Base-by-base conservation (phyloP, 2,888 invertebrate genomes). In the Lithophane ornitopus region DNA sequence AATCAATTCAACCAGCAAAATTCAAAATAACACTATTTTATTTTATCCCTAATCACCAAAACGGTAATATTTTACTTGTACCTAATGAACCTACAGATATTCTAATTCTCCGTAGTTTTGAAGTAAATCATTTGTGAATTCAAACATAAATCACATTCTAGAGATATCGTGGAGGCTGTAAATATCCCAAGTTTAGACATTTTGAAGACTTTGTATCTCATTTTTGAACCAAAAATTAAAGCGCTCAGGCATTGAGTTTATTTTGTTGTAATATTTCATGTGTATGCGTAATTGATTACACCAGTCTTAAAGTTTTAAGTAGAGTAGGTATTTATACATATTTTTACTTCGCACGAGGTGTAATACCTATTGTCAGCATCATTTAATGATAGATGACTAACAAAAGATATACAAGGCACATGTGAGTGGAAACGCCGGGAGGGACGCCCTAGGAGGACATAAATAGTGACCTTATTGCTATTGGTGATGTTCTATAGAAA, bases 101-200 rank as follows among this genome's bases (percentile, higher is more conserved):
- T 70, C 14, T 70, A 52, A 59, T 46, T 65, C 65, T 41, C 8
- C 52, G 11, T 46, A 62, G 56, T 76, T 76, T 52, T 3, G 52
- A 65, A 73, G 52, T 22, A 67, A 78, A 67, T 70, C 19, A 76
- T 80, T 70, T 58, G 62, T 71, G 62, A 70, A 68, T 76, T 76
- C 34, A 63, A 46, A 70, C 58, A 70, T 80, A 46, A 80, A 80
- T 80, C 68, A 73, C 78, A 54, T 71, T 76, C n/a, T 44, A 39
- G 22, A 70, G 61, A 77, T 81, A 79, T 56, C 54, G 12, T n/a
- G 16, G 34, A 58, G 68, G 52, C 72, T 75, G 65, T 82, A 79
- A 79, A 82, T 82, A 63, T 73, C 19, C 4, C 3, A 82, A 73
- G 12, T 76, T 82, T 28, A 58, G 61, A 70, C 75, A 62, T 66